Conservation (phyloP, 2,888 invertebrate genomes). For the Ophion slaviceki region DNA sequence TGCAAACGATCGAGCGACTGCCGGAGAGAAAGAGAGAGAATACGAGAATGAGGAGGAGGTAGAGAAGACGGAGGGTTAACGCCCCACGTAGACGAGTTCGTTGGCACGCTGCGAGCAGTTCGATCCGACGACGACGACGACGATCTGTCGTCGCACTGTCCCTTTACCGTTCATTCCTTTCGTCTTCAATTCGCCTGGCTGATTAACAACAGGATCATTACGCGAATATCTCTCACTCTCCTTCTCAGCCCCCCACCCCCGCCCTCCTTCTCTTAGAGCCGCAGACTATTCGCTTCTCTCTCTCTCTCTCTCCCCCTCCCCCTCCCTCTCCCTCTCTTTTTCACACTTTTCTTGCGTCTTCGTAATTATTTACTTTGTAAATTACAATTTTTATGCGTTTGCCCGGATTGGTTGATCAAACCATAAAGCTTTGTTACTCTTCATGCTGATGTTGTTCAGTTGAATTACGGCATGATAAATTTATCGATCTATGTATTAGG, state of each 20-base stretch:
- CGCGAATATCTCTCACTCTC: conserved; percentile 23
- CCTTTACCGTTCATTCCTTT: conserved; percentile 51
- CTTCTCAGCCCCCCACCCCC: not conserved
- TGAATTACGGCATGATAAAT: not conserved
- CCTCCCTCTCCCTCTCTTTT: not conserved
- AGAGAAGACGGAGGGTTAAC: conserved; percentile 64
- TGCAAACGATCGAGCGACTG: conserved; percentile 60
- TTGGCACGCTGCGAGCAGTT: conserved; percentile 65
- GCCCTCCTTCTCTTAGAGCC: not conserved
- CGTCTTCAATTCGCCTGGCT: conserved; percentile 57
- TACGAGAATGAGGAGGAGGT: conserved; percentile 51
- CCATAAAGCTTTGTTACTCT: not conserved
- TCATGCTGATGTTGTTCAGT: not conserved
- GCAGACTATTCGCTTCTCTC: not conserved
- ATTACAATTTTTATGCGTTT: not conserved
- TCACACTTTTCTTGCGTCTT: not conserved
- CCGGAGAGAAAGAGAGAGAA: conserved; percentile 26
- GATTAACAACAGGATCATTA: conserved; percentile 59
- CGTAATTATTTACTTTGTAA: not conserved
- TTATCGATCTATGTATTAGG: not conserved
- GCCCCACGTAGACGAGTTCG: conserved; percentile 68
- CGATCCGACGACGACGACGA: conserved; percentile 62
- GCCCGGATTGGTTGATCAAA: not conserved
- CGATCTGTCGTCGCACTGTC: conserved; percentile 57
- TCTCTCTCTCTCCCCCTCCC: not conserved